Evolutionary conservation across 2,113 vertebrate species (phyloP).

Genomic region (Dolichotis patagonum): DNA sequence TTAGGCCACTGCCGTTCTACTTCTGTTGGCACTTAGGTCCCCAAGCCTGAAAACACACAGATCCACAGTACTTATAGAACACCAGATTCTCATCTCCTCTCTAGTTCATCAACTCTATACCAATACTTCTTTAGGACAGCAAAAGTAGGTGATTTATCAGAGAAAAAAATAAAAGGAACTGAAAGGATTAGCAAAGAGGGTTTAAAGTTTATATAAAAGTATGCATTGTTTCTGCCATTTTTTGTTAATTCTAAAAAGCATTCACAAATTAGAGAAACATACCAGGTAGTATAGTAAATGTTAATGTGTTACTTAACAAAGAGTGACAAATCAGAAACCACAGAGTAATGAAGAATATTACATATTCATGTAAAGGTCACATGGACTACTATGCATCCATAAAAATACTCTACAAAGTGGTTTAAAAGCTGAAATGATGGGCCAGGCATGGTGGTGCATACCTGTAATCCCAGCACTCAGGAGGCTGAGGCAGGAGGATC

Average conservation of each 20-base stretch:
- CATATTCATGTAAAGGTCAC: neutral
- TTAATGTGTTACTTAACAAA: constrained; percentile 5
- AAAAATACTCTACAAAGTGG: neutral
- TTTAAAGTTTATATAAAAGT: constrained; percentile 45
- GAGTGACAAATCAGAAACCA: constrained; percentile 31
- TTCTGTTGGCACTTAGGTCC: neutral
- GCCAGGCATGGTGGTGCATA: neutral
- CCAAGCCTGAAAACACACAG: neutral
- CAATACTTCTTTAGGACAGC: neutral
- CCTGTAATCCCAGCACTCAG: neutral
- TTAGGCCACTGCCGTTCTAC: neutral
- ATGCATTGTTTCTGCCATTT: constrained; percentile 39
- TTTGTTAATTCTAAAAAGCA: constrained; percentile 43
- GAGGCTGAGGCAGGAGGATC: neutral
- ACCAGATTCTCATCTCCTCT: neutral
- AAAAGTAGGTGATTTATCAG: neutral
- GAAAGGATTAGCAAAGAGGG: neutral
- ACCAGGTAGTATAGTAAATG: neutral
- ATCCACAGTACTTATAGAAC: neutral
- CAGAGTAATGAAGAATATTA: neutral
- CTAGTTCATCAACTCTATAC: neutral
- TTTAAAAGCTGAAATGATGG: neutral
- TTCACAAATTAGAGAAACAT: neutral
- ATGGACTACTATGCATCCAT: constrained; percentile 4
- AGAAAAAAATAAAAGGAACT: neutral